Base-by-base conservation (phyloP, 92 coral and sea anemone species). In the Pocillopora meandrina region DNA sequence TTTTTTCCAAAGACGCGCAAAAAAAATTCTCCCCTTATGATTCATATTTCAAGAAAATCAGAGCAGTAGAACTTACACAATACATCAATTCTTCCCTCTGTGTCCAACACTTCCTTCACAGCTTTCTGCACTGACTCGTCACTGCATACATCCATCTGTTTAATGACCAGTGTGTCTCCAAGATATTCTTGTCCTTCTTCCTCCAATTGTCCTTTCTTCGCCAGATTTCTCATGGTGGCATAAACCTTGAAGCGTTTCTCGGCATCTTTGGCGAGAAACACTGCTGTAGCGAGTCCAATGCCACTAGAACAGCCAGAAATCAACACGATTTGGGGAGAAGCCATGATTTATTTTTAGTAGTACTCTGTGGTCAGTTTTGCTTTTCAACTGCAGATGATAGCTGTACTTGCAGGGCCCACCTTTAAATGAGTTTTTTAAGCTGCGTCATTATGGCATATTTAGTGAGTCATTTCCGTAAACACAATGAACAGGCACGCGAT, bases 241-340 rank as follows among this genome's bases (percentile, higher is more conserved):
- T 94, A 96, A 61, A 96, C 99, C 89, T 95, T 96, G 67, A 87
- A 96, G 69, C 97, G 97, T 86, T 92, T 94, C 59, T 91, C 91
- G 13, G 81, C 84, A 80, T 94, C 95, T 88, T 92, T 91, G 31
- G 99, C 95, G 49, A 96, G 95, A 78, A 94, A 83, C 17, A 94
- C 83, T 23, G 99, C 98, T 2, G 94, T 86, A 76, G 95, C 70
- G 64, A 94, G 86, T 31, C 99, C 99, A 19, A 96, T 93, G 31
- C 99, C 99, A 82, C 91, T 90, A 6, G 99, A 96, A 84, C 99
- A 91, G 59, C 98, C 99, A 12, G 99, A 94, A 47, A 96, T 92
- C 2, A 96, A 81, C 49, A 94, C 98, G 12, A 96, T 78, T 82
- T 93, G 91, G 26, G 63, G 69, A 42, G 52, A 42, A 65, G 95